phyloP scores from a whole-genome alignment of 1,140 invertebrate genomes.

The Drosophila seguyi region DNA sequence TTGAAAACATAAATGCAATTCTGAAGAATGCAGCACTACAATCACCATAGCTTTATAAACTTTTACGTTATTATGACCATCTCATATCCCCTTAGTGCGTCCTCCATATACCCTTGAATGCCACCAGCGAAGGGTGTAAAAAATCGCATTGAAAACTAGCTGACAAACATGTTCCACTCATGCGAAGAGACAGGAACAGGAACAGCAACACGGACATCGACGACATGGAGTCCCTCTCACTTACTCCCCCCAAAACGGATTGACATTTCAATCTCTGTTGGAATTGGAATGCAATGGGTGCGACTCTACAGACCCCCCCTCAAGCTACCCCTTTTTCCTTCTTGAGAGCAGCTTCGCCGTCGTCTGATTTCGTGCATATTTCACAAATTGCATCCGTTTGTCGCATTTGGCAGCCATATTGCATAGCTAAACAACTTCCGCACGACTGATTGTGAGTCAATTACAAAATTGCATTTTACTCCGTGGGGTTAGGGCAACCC shows the following conservation, averaged over 20 bases:
- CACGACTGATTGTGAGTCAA: slow-evolving; percentile 61
- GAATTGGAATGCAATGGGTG: slow-evolving; percentile 20
- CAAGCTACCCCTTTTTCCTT: background rate
- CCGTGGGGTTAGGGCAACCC: slow-evolving; percentile 5
- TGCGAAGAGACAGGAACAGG: slow-evolving; percentile 24
- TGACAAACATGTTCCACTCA: slow-evolving; percentile 48
- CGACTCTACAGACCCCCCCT: background rate
- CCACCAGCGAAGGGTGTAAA: background rate
- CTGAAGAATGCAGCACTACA: background rate
- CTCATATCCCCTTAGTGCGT: no score
- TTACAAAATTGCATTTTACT: slow-evolving; percentile 58
- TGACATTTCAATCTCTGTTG: slow-evolving; percentile 59
- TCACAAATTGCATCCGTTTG: slow-evolving; percentile 66
- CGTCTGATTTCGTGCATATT: slow-evolving; percentile 58
- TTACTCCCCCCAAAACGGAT: slow-evolving; percentile 43
- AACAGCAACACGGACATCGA: slow-evolving; percentile 26
- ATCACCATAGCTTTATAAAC: background rate
- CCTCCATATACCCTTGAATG: background rate
- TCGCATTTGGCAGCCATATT: slow-evolving; percentile 64
- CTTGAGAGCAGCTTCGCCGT: slow-evolving; percentile 21
- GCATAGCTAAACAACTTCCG: slow-evolving; percentile 61
- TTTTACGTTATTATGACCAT: background rate
- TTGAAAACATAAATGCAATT: background rate
- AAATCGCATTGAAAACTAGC: slow-evolving; percentile 44
- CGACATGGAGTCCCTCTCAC: slow-evolving; percentile 16